Evolutionary conservation across 1,140 invertebrate species (phyloP), one percentile per base, ranked within the genome.

Genomic region (Maniola jurtina): DNA sequence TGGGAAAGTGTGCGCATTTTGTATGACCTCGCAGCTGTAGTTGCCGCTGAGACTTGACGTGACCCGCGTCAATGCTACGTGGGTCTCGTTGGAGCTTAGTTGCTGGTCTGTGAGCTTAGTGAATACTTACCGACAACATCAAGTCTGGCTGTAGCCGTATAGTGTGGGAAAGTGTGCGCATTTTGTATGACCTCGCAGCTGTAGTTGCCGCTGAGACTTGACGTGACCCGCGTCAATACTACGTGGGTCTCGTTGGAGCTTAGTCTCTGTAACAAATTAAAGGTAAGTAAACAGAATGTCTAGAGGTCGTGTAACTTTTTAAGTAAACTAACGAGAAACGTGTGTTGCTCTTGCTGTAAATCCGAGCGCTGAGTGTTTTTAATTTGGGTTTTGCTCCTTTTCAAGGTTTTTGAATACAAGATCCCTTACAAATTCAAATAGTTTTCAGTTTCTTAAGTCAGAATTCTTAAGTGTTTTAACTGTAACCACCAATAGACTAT

Each of bases 11-110:
- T 81, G 85, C 5, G 84, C 84, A 34, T 90, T 88, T 38, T 81
- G 81, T 66, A 90, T 90, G 5, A 89, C 85, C 66, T 89, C 88
- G 34, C 88, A 90, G 74, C 84, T 90, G 77, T 88, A 90, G 76
- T 90, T 90, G 0, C 88, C 88, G 47, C 81, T 87, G 7, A 89
- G 78, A 14, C 50, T 76, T 8, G 80, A 68, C 0, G 61, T 69
- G 13, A 89, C 85, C 1, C 81, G 75, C 6, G 86, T 52, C 45
- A 89, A 62, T 8, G 87, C 77, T 50, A 89, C 88, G 72, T 90
- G 86, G 0, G 83, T 89, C 38, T 88, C 86, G 48, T 88, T 89
- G 11, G 88, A 89, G 34, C 79, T 84, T 76, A 83, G 16, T 0
- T n/a, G n/a, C n/a, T n/a, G n/a, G n/a, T n/a, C n/a, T n/a, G n/a